Evolutionary conservation across 2,888 invertebrate species (phyloP), one percentile per base, ranked within the genome.

Genomic region (Mellilla xanthometata): DNA sequence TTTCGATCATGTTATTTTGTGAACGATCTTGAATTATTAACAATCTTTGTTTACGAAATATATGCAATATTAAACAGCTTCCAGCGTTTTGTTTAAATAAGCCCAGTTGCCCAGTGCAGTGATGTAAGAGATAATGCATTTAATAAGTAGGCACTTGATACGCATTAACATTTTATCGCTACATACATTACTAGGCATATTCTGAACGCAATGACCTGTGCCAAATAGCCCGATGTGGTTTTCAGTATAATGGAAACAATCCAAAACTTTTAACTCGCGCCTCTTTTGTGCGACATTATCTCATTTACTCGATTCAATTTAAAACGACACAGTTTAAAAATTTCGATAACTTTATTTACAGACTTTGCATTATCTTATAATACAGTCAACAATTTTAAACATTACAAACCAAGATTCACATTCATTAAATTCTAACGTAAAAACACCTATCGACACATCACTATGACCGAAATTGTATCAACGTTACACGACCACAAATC

Each of bases 261-360:
- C 80, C 84, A 84, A 81, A 83, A 78, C 68, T 72, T 69, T 76
- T 74, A 74, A 69, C 57, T 58, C 63, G 59, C 58, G 56, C 53
- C 62, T 54, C 49, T 61, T 65, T 33, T 62, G 62, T 59, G 60
- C 60, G 58, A 62, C 62, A 65, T 64, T 39, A 39, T 43, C 36
- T 43, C 29, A 33, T 27, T 43, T 12, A 19, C 19, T 2, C 13
- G 50, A 51, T 54, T 32, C 26, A 40, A 46, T 46, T 31, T 61
- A 60, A 75, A 73, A 68, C 48, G 26, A 40, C 29, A 24, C 10
- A 26, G 52, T 60, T 24, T 60, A 76, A 84, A 85, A 86, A 83
- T 69, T 74, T 83, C 76, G 69, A 78, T 87, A 89, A 89, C 87
- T 89, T 88, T 89, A 89, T 88, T 87, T 89, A 88, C 87, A 89